phyloP scores from a whole-genome alignment of 2,113 vertebrate genomes.

The Leptodactylus fuscus region DNA sequence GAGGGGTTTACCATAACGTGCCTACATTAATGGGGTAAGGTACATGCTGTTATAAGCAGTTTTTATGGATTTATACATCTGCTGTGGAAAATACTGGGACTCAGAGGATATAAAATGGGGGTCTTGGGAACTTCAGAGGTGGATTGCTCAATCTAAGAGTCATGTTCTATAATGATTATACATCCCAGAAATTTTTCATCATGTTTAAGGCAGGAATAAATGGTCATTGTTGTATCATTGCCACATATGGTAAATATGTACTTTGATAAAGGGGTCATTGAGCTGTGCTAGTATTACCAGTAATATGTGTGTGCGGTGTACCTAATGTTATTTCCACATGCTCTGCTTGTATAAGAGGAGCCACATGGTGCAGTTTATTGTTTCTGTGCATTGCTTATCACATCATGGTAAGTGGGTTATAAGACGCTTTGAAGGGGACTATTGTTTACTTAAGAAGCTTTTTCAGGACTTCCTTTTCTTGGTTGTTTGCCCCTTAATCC shows the following conservation, averaged over 20 bases:
- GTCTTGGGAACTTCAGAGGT: neutral
- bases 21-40: neutral
- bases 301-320: neutral
- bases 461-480: conserved; percentile 19
- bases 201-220: neutral
- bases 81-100: conserved; percentile 31
- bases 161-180: no score
- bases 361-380: conserved; percentile 36
- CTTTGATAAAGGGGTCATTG: neutral
- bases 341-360: conserved; percentile 16
- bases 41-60: neutral
- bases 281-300: neutral
- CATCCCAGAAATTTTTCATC: no score
- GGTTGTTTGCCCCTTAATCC: conserved; percentile 9
- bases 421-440: conserved; percentile 22
- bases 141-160: neutral
- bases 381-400: conserved; percentile 18
- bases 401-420: neutral
- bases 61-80: conserved; percentile 31
- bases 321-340: neutral
- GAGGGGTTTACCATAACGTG: neutral
- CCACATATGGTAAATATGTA: neutral
- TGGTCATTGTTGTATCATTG: neutral
- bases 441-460: conserved; percentile 45
- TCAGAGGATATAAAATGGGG: neutral